Evolutionary conservation across 1,140 invertebrate genomes (phyloP), one percentile per base, ranked within the genome.

Genomic region (Rhyzopertha dominica): DNA sequence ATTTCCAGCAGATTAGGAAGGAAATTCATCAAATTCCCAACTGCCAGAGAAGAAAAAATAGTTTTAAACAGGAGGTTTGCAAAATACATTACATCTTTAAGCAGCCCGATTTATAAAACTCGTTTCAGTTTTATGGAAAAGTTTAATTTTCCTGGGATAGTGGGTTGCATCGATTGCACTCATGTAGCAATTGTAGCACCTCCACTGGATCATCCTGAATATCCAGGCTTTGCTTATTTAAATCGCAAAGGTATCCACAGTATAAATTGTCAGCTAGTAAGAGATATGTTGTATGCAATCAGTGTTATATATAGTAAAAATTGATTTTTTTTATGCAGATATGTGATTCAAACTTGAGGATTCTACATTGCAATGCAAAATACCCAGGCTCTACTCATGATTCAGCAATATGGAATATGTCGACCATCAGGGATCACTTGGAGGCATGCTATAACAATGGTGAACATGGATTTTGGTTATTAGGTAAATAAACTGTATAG

Each of bases 401-500:
- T 24, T 4, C 36, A 17, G 36, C 20, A 10, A 14, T 39, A 17
- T 39, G 36, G 36, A 10, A 23, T 24, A 25, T 26, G 10, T 5
- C 4, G 4, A 25, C 4, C 13, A 17, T 39, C 14, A 39, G 14
- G 18, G 8, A 5, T 16, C 36, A 24, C 26, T 25, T 39, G 22
- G 4, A 25, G 16, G 16, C 4, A 24, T 5, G 4, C 4, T 39
- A 28, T 39, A 5, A 39, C 10, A 25, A 8, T 28, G 35, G 29
- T 8, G 30, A 49, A 13, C 39, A 22, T 22, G 38, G 26, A 18
- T 56, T 37, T 37, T 50, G 35, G 47, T 37, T 45, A 34, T 47
- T 41, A 49, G 57, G 59, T 43, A 54, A 47, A 12, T 35, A 29
- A 46, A 25, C 42, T 8, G n/a, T n/a, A n/a, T n/a, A n/a, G n/a